Percentiles rank a stretch among this genome's conserved stretches.
Conservation (phyloP, 2,113 vertebrate species). For the Ophiodon elongatus region DNA sequence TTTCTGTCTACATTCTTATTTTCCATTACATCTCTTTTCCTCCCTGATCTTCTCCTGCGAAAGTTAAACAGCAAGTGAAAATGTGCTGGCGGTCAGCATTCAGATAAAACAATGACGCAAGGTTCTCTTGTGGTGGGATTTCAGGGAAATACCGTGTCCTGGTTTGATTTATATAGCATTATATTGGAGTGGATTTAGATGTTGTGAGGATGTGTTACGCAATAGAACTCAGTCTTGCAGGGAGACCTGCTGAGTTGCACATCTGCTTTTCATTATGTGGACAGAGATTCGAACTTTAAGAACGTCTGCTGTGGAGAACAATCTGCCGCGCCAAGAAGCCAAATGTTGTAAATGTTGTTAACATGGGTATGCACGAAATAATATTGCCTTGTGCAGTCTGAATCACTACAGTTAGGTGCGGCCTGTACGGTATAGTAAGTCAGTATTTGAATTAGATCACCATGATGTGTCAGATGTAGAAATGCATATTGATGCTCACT, state of each 20-base stretch:
- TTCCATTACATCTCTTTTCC: conserved; percentile 21
- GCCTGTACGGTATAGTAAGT: not conserved
- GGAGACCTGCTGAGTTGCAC: conserved; percentile 47
- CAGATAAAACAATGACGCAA: conserved; percentile 11
- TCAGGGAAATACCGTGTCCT: conserved; percentile 35
- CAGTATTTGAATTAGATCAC: not conserved
- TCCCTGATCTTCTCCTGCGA: not conserved
- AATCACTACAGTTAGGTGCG: not conserved
- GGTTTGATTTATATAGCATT: conserved; percentile 29
- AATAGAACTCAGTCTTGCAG: conserved; percentile 20
- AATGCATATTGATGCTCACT: not conserved
- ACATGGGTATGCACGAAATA: conserved; percentile 1
- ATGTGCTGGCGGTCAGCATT: conserved; percentile 4
- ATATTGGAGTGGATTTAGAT: conserved; percentile 22
- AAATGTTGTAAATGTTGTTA: conserved; percentile 22
- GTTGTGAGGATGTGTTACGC: conserved; percentile 14
- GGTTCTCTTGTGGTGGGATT: conserved; percentile 34
- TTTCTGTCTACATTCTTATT: not conserved
- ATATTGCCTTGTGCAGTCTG: not conserved
- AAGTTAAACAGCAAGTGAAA: conserved; percentile 23
- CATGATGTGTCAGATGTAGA: not conserved
- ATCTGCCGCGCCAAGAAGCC: not conserved
- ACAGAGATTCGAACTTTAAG: conserved; percentile 17
- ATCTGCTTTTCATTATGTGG: conserved; percentile 56
- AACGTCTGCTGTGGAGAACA: conserved; percentile 26